Evolutionary conservation across 2,888 invertebrate genomes (phyloP), one percentile per base, ranked within the genome.

Genomic region (Leptopilina drosophilae): DNA sequence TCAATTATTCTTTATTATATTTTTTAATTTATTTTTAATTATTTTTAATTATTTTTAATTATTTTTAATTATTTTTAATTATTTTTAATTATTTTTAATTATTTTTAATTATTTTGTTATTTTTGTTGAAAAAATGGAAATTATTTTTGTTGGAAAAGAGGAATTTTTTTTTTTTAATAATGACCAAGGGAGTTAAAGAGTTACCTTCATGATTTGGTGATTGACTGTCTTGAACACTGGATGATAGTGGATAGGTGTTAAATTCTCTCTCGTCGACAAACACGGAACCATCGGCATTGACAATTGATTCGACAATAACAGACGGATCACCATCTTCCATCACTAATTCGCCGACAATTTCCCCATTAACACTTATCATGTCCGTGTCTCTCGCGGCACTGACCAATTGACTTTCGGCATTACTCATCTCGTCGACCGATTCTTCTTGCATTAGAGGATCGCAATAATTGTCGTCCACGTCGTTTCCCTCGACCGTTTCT

Each of bases 241-340:
- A 87, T 0, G 87, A 81, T 20, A 90, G 84, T 67, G 90, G 90
- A 64, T 90, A 90, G 15, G 82, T 87, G 76, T 89, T 88, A 66
- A 91, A 90, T 67, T 90, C 89, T 66, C 89, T 87, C 56, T 91
- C 90, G 12, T 91, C 90, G 5, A 90, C 91, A 56, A 90, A 91
- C 69, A 91, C 90, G 1, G 90, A 89, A 65, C 90, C 89, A 80
- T 91, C 91, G 4, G 90, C 85, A 53, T 91, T 90, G 4, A 89
- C 91, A 15, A 91, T 89, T 5, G 91, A 90, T 78, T 91, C 91
- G 6, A 91, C 90, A 73, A 91, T 91, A 14, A 91, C 91, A 5
- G 91, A 91, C 6, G 91, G 91, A 83, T 91, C 91, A 0, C 88
- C 88, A 73, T 89, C 89, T 81, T 91, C 89, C 89, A 91, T 90